Conservation (phyloP, 1,140 invertebrate species). For the Holcopasites calliopsidis region DNA sequence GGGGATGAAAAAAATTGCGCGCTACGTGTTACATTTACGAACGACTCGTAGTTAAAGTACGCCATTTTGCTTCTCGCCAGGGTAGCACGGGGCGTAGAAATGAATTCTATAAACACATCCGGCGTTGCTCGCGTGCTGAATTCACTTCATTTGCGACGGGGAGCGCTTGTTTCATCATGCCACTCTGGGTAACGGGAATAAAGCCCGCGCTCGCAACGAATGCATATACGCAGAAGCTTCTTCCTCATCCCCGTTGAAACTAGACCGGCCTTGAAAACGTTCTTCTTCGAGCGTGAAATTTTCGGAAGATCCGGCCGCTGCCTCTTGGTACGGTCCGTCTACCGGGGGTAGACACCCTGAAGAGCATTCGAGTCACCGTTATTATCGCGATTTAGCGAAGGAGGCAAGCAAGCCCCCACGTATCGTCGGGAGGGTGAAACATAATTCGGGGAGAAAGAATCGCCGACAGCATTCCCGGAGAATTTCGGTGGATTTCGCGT, state of each 20-base stretch:
- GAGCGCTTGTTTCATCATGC: slow-evolving; percentile 19
- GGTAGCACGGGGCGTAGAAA: slow-evolving; percentile 3
- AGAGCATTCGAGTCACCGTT: neutral
- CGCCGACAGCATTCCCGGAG: slow-evolving; percentile 2
- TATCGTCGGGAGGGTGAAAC: slow-evolving; percentile 23
- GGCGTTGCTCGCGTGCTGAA: slow-evolving; percentile 7
- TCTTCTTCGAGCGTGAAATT: neutral
- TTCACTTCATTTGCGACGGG: slow-evolving; percentile 33
- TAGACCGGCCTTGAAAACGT: slow-evolving; percentile 11
- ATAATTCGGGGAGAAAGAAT: slow-evolving; percentile 28
- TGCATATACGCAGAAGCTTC: slow-evolving; percentile 12
- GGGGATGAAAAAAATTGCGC: slow-evolving; percentile 21
- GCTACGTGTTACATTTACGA: slow-evolving; percentile 39
- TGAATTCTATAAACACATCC: slow-evolving; percentile 47
- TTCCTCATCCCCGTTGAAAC: neutral
- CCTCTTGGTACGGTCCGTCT: too few species aligned
- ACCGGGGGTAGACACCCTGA: neutral
- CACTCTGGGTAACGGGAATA: slow-evolving; percentile 3
- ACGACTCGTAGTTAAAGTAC: slow-evolving; percentile 24
- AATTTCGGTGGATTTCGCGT: slow-evolving; percentile 10
- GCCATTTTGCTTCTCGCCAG: slow-evolving; percentile 15
- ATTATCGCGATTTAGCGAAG: neutral
- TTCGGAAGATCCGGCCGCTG: too few species aligned
- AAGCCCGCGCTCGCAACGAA: slow-evolving; percentile 18
- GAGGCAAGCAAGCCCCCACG: neutral